These are phyloP conservation scores for Lates japonicus DNA, from an alignment of 2,797 vertebrate species.

Conservation along the genomic window DNA sequence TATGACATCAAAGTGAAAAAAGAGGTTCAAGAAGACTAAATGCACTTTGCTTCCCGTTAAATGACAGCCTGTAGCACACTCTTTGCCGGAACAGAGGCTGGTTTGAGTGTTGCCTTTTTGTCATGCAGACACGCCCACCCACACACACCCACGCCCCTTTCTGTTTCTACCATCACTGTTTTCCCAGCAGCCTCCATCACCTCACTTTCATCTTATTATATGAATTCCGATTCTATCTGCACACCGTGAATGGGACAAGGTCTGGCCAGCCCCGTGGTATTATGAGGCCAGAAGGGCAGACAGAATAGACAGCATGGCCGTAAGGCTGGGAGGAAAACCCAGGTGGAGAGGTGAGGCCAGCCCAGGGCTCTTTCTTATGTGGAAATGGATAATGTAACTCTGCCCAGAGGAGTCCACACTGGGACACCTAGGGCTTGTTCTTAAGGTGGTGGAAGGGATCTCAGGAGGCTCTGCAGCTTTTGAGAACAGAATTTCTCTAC, in stretches of 20 bases:
- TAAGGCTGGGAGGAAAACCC: constrained; percentile 35
- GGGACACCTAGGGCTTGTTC: constrained; percentile 16
- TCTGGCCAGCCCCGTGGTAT: constrained; percentile 51
- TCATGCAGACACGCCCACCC: constrained; percentile 18
- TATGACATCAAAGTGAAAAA: constrained; percentile 55
- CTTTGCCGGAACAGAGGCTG: constrained; percentile 6
- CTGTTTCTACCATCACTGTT: constrained; percentile 10
- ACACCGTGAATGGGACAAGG: constrained; percentile 49
- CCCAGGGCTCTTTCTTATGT: constrained; percentile 65
- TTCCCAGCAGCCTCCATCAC: constrained; percentile 45
- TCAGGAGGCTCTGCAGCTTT: constrained; percentile 35
- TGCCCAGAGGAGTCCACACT: constrained; percentile 31
- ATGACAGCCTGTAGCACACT: constrained; percentile 40
- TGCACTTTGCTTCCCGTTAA: constrained; percentile 45
- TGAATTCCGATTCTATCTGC: constrained; percentile 62
- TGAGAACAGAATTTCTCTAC: constrained; percentile 57
- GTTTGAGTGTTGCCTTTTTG: constrained; percentile 29
- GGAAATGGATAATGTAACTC: constrained; percentile 67
- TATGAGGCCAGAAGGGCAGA: constrained; percentile 37
- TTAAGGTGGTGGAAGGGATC: constrained; percentile 22
- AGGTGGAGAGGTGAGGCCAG: constrained; percentile 20
- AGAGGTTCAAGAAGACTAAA: constrained; percentile 46
- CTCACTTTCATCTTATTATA: constrained; percentile 69
- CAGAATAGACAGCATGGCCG: constrained; percentile 21
- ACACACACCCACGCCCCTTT: constrained; percentile 16